Base-by-base conservation (phyloP, 2,797 vertebrate species). In the Pygocentrus nattereri region DNA sequence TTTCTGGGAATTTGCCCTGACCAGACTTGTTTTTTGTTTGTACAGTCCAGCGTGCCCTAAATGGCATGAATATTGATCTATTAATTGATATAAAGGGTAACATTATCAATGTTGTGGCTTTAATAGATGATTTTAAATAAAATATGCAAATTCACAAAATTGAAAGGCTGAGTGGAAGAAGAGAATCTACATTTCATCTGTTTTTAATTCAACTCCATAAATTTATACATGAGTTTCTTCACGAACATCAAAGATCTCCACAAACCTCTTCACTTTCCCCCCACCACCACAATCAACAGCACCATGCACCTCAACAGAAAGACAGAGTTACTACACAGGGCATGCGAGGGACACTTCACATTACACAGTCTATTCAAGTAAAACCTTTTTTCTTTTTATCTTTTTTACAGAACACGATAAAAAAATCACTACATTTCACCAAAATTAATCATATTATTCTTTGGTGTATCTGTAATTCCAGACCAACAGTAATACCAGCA, bases 401-500 rank as follows among this genome's bases (percentile, higher is more conserved):
- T 70, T 84, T 90, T 92, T 93, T 94, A 96, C 95, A 97, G 94
- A 96, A 91, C 92, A 95, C 94, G 90, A 91, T 84, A 85, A 92
- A 96, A 94, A 96, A 94, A 94, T 94, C 91, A 95, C 92, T 94
- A 96, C 89, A 93, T 94, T 93, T 96, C 95, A 97, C 96, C 96
- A 96, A 96, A 97, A 97, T 94, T 94, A 95, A 94, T 93, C 95
- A 93, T 94, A 95, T 91, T 95, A 93, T 95, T 98, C 97, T 99
- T 99, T 99, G 97, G 97, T 97, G 97, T 97, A 94, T 97, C 94
- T 96, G 95, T 96, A 96, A 95, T 95, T 96, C 91, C 95, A 93
- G 91, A 92, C 91, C 90, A 90, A 86, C 90, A 92, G 91, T 93
- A 93, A 93, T 94, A 94, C 92, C 94, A 95, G 93, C 95, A 97